Evolutionary conservation across 2,113 vertebrate genomes (phyloP).

Genomic region (Columbina picui): DNA sequence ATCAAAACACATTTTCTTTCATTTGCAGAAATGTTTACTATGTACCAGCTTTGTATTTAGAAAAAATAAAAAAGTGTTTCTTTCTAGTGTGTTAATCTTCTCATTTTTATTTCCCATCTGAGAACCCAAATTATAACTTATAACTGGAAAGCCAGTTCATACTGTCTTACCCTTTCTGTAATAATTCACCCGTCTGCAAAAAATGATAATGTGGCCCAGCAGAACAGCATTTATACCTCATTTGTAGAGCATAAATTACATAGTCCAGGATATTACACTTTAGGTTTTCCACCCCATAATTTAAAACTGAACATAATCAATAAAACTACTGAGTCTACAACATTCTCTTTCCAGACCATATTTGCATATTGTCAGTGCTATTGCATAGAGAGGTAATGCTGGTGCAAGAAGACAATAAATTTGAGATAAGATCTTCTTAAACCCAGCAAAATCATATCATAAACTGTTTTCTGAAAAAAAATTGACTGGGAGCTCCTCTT

Average conservation of each 20-base stretch:
- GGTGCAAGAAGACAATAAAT: background rate
- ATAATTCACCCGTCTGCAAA: slow-evolving; percentile 25
- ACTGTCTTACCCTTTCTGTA: background rate
- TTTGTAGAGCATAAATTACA: slow-evolving; percentile 30
- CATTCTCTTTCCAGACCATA: background rate
- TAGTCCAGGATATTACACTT: background rate
- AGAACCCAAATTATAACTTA: slow-evolving; percentile 3
- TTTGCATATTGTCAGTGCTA: background rate
- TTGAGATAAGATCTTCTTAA: background rate
- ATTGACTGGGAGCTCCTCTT: background rate
- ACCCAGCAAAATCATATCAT: background rate
- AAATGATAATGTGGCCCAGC: background rate
- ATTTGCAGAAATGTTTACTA: background rate
- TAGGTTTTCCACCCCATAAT: background rate
- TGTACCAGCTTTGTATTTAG: background rate
- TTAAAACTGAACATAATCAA: slow-evolving; percentile 44
- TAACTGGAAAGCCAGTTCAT: background rate
- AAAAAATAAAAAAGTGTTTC: background rate
- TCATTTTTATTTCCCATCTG: slow-evolving; percentile 7
- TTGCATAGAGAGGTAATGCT: background rate
- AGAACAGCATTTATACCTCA: slow-evolving; percentile 37
- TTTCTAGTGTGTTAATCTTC: background rate
- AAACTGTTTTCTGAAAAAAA: background rate
- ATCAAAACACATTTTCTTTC: slow-evolving; percentile 3
- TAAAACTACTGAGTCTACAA: background rate